Percentiles rank a stretch among this genome's conserved stretches.
These are phyloP conservation scores for Bostrychus sinensis DNA, from an alignment of 2,113 vertebrate species.

Conservation along the genomic window DNA sequence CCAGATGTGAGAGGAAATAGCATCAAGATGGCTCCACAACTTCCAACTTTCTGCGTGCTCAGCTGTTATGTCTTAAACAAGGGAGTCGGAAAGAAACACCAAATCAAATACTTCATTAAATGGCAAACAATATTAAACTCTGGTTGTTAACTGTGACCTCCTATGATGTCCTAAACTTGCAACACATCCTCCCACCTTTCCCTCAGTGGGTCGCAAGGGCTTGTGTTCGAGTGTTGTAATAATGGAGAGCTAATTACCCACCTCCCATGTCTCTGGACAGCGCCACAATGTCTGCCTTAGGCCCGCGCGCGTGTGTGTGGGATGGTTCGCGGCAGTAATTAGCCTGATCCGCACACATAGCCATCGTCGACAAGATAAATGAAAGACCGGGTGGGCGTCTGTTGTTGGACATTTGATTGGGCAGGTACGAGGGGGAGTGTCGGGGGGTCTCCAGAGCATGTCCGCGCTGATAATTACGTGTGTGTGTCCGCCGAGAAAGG, in stretches of 20 bases:
- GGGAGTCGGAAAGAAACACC: conserved; percentile 5
- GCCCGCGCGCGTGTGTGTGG: conserved; percentile 80
- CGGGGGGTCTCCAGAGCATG: conserved; percentile 91
- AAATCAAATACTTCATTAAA: conserved; percentile 16
- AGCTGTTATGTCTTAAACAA: background rate
- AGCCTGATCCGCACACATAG: conserved; percentile 74
- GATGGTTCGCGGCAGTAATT: conserved; percentile 76
- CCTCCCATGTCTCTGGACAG: conserved; percentile 83
- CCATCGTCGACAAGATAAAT: conserved; percentile 94
- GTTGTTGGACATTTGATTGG: conserved; percentile 88
- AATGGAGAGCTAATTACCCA: conserved; percentile 88
- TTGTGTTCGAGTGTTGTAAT: conserved; percentile 72
- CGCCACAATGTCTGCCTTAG: conserved; percentile 89
- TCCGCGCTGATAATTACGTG: conserved; percentile 92
- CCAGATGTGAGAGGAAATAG: background rate
- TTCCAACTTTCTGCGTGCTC: background rate
- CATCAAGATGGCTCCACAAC: background rate
- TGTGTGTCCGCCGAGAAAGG: conserved; percentile 81
- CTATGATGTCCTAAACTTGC: conserved; percentile 37
- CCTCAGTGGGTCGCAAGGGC: conserved; percentile 22
- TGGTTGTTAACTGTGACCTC: conserved; percentile 55
- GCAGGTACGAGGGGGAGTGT: conserved; percentile 83
- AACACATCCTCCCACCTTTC: conserved; percentile 41
- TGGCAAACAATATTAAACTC: conserved; percentile 29
- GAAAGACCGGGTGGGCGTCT: conserved; percentile 91